These are phyloP conservation scores for Ostrea denselamellosa DNA, from an alignment of 1,140 invertebrate genomes.

Conservation along the genomic window DNA sequence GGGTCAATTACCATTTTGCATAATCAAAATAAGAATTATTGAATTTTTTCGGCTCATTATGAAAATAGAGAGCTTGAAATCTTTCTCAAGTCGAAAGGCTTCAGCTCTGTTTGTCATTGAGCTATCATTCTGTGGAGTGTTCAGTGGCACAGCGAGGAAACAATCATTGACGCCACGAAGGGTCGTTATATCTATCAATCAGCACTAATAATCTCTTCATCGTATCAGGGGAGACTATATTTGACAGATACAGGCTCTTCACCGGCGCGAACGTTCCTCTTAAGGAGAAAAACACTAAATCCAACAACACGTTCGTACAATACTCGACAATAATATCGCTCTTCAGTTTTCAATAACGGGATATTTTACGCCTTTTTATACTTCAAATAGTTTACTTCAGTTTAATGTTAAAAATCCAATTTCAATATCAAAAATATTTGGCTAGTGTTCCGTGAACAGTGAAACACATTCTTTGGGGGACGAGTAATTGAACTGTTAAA, in stretches of 20 bases:
- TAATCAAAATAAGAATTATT: too few relatives aligned
- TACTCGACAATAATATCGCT: background rate
- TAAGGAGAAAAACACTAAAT: slow-evolving; percentile 13
- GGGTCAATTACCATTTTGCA: too few relatives aligned
- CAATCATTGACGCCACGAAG: background rate
- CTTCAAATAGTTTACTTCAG: slow-evolving; percentile 26
- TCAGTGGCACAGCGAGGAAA: background rate
- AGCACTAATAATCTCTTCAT: slow-evolving; percentile 17
- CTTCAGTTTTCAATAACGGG: slow-evolving; percentile 14
- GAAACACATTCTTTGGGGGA: background rate
- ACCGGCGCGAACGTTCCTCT: slow-evolving; percentile 16
- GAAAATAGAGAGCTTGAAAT: too few relatives aligned
- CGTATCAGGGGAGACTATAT: slow-evolving; percentile 14
- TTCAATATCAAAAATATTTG: background rate
- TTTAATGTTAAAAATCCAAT: slow-evolving; percentile 33
- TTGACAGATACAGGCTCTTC: slow-evolving; percentile 32
- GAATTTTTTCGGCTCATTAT: too few relatives aligned
- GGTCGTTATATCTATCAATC: slow-evolving; percentile 33
- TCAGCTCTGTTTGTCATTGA: background rate
- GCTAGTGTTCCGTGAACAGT: slow-evolving; percentile 1
- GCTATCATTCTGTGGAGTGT: background rate
- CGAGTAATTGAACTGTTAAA: background rate
- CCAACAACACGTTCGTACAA: background rate
- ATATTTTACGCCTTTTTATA: slow-evolving; percentile 26
- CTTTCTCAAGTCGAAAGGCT: too few relatives aligned